Evolutionary conservation across 1,140 invertebrate genomes (phyloP).

Genomic region (Calosoma granatense): DNA sequence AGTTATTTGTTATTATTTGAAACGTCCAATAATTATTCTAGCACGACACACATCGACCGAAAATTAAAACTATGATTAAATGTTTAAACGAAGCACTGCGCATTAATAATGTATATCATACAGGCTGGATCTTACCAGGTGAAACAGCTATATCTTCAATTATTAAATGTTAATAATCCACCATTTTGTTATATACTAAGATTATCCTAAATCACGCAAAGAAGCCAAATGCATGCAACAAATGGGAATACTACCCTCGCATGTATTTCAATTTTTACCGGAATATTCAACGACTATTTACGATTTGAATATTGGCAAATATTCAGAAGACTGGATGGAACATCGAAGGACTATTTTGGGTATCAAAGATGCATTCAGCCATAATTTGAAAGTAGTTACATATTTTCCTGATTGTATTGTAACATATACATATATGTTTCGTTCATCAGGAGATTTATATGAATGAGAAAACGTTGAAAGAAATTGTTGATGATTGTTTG

Average conservation of each 20-base stretch:
- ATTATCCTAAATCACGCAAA: conserved; percentile 34
- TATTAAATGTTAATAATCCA: too few relatives aligned
- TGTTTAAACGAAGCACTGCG: conserved; percentile 14
- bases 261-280: conserved; percentile 37
- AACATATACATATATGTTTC: background rate
- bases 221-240: conserved; percentile 37
- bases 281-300: conserved; percentile 26
- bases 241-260: conserved; percentile 38
- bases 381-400: conserved; percentile 21
- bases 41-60: background rate
- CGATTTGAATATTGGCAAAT: conserved; percentile 25
- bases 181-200: too few relatives aligned
- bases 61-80: background rate
- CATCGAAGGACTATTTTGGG: conserved; percentile 23
- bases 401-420: too few relatives aligned
- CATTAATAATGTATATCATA: conserved; percentile 26
- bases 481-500: conserved; percentile 22
- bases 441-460: conserved; percentile 22
- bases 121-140: conserved; percentile 28
- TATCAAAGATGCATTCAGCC: conserved; percentile 24
- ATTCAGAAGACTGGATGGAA: conserved; percentile 26
- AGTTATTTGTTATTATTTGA: background rate
- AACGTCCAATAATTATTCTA: background rate
- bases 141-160: background rate
- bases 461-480: conserved; percentile 17